phyloP scores from a whole-genome alignment of 2,797 vertebrate species.

The Lates japonicus region DNA sequence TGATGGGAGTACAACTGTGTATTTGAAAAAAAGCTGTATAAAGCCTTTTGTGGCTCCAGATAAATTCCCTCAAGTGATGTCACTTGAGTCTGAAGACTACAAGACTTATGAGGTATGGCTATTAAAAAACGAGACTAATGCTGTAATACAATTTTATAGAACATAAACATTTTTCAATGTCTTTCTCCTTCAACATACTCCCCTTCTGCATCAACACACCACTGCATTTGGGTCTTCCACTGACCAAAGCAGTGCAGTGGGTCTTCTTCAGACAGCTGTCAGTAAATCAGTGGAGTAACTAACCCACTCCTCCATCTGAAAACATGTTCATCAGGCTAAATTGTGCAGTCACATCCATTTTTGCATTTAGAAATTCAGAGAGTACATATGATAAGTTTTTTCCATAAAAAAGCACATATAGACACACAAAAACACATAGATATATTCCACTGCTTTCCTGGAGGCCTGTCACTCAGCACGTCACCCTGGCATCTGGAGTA shows the following conservation, averaged over 20 bases:
- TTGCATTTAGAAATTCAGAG: background rate
- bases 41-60: background rate
- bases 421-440: slow-evolving; percentile 20
- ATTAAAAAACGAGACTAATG: too few relatives aligned
- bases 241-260: too few relatives aligned
- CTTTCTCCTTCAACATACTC: too few relatives aligned
- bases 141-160: too few relatives aligned
- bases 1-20: background rate
- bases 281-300: background rate
- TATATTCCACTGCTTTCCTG: slow-evolving; percentile 30
- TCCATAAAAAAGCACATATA: slow-evolving; percentile 7
- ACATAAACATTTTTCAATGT: too few relatives aligned
- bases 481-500: slow-evolving; percentile 77
- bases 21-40: background rate
- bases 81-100: too few relatives aligned
- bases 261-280: too few relatives aligned
- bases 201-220: too few relatives aligned
- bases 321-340: slow-evolving; percentile 8
- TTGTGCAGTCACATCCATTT: background rate
- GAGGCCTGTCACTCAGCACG: slow-evolving; percentile 67
- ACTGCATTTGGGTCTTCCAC: too few relatives aligned
- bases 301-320: background rate
- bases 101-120: too few relatives aligned
- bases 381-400: background rate
- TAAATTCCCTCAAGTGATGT: background rate